Evolutionary conservation across 2,888 invertebrate genomes (phyloP), one percentile per base, ranked within the genome.

Genomic region (Deilephila porcellus): DNA sequence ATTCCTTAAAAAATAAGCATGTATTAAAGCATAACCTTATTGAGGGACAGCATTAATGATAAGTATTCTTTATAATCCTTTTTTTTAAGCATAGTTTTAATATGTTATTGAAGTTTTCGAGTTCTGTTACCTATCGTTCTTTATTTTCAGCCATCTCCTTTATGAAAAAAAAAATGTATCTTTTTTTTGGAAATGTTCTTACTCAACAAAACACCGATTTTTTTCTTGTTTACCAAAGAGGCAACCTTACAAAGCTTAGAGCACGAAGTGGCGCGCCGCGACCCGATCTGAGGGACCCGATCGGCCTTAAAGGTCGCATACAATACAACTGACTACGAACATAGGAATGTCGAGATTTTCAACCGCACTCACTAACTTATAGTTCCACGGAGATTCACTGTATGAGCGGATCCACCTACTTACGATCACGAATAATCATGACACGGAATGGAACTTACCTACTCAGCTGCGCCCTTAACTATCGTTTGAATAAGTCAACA

Each of bases 291-390:
- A 78, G 80, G 80, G 79, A 77, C 82, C 82, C 80, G 82, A 86
- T 84, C 87, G 86, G 87, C 88, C 88, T 88, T 88, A 88, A 88
- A 88, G 88, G 88, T 88, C 88, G 85, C 83, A 73, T 77, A 79
- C 79, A 80, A 81, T 82, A 79, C 78, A 70, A 74, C 76, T 72
- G 53, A 63, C 75, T 72, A 73, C 78, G 67, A 71, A 62, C 60
- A 80, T 80, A 76, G 82, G 82, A 81, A 82, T 82, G 59, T 71
- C 25, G 67, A 71, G 82, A 79, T 81, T 80, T 79, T 81, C 81
- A 79, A 60, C 60, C n/a, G 71, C 71, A 60, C 70, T 70, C 60
- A 32, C 60, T 71, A 71, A 71, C 60, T 71, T 71, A 60, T 60
- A 71, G 45, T 71, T 59, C 20, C 67, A 52, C 56, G 56, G 67